Evolutionary conservation across 2,888 invertebrate species (phyloP), one percentile per base, ranked within the genome.

Genomic region (Napeogenes sylphis): DNA sequence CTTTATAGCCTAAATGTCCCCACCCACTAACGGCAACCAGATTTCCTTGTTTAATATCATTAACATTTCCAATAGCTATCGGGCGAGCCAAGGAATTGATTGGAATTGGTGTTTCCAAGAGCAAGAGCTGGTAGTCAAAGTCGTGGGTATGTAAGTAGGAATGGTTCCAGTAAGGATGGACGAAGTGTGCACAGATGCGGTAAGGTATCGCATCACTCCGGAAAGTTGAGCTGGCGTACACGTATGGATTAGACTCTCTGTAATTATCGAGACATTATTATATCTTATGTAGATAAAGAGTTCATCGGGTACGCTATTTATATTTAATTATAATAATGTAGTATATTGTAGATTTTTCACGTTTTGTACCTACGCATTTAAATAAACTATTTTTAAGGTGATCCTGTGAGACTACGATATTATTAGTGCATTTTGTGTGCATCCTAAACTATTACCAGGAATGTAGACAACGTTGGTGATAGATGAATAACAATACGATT

Each of bases 51-150:
- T 4, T 42, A 0, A 87, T 63, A 42, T 87, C 86, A 0, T 73
- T 70, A 0, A 73, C 3, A 3, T 71, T 69, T 0, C 83, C 90
- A 3, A 90, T 87, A 1, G 86, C 85, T 0, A 90, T 83, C 0
- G 90, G 90, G 45, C 82, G 73, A 4, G 83, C 70, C 8, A 12
- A 66, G 0, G 70, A 54, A 0, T 83, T 82, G 1, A 85, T 75
- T 0, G 87, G 86, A 0, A 90, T 75, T 0, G 87, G 75, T 0
- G 8, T 70, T 71, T 87, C 84, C 61, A 90, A 69, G 8, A 88
- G 68, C 0, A 89, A 68, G 45, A 90, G 77, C 73, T 89, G 90
- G 72, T 83, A 90, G 59, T 90, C 90, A 55, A 65, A 88, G 74
- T 90, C 89, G 54, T 88, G 85, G 33, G 66, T 68, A 58, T 85